These are phyloP conservation scores for Montifringilla adamsi DNA, from an alignment of 2,113 vertebrate species.

Conservation along the genomic window DNA sequence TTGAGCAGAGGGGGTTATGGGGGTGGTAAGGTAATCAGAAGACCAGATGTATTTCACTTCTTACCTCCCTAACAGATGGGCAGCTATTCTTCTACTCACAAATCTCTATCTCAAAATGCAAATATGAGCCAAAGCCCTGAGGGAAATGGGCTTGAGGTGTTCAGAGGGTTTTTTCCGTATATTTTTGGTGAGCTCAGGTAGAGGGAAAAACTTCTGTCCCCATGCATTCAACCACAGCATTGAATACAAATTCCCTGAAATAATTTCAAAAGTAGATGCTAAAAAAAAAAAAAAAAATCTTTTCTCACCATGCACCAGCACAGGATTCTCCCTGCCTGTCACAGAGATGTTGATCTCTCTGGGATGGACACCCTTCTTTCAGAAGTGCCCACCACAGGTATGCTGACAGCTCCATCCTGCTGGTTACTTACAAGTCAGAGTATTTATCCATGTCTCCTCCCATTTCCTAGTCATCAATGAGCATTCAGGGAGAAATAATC, in stretches of 20 bases:
- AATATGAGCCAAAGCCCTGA: not conserved
- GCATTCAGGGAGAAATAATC: not conserved
- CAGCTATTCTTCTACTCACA: not conserved
- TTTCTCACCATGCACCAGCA: not conserved
- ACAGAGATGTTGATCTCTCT: not conserved
- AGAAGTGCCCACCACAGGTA: not conserved
- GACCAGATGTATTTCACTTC: not conserved
- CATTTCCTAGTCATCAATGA: not conserved
- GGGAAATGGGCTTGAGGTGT: not conserved
- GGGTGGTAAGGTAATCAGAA: not conserved
- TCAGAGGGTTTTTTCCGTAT: not conserved
- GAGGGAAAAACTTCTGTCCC: not conserved
- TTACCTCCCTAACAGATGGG: slow-evolving; percentile 10
- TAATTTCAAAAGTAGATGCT: not conserved
- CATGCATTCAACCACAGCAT: not conserved
- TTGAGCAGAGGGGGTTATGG: not conserved
- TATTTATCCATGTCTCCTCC: not conserved
- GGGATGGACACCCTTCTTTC: not conserved
- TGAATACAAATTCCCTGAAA: not conserved
- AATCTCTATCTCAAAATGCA: not conserved
- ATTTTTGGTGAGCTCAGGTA: not conserved
- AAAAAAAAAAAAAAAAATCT: not conserved
- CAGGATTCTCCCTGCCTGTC: not conserved
- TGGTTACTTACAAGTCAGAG: not conserved
- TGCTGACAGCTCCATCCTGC: not conserved